Percentiles rank a stretch among this genome's conserved stretches.
phyloP scores from a whole-genome alignment of 2,113 vertebrate species.

The Rhizomys pruinosus region DNA sequence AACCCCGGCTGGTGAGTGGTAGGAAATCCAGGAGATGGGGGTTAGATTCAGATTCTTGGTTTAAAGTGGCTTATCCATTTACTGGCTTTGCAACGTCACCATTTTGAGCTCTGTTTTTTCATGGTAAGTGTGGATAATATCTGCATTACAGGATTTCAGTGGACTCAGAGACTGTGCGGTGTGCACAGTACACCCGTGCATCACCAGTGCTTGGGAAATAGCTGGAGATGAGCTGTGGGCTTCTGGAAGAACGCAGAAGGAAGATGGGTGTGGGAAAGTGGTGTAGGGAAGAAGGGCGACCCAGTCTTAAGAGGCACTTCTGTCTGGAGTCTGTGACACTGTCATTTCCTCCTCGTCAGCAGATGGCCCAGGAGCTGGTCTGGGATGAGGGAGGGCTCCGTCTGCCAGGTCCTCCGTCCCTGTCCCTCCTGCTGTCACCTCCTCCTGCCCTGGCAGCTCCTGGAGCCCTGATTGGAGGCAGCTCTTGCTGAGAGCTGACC shows the following conservation, averaged over 20 bases:
- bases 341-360: conserved; percentile 72
- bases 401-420: conserved; percentile 78
- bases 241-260: conserved; percentile 7
- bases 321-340: conserved; percentile 68
- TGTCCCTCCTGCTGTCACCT: conserved; percentile 76
- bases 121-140: conserved; percentile 42
- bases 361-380: conserved; percentile 80
- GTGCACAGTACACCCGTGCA: neutral
- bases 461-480: conserved; percentile 72
- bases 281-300: neutral
- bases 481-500: conserved; percentile 79
- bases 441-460: conserved; percentile 80
- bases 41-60: conserved; percentile 39
- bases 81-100: conserved; percentile 37
- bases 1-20: conserved; percentile 74
- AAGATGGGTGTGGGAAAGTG: neutral
- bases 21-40: conserved; percentile 20
- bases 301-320: conserved; percentile 36
- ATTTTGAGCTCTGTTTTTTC: conserved; percentile 64
- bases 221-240: neutral
- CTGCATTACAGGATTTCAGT: conserved; percentile 14
- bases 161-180: neutral
- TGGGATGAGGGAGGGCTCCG: conserved; percentile 70
- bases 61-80: conserved; percentile 52
- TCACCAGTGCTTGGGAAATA: neutral